phyloP scores from a whole-genome alignment of 1,140 invertebrate genomes.

The Drosophila kohkoa region DNA sequence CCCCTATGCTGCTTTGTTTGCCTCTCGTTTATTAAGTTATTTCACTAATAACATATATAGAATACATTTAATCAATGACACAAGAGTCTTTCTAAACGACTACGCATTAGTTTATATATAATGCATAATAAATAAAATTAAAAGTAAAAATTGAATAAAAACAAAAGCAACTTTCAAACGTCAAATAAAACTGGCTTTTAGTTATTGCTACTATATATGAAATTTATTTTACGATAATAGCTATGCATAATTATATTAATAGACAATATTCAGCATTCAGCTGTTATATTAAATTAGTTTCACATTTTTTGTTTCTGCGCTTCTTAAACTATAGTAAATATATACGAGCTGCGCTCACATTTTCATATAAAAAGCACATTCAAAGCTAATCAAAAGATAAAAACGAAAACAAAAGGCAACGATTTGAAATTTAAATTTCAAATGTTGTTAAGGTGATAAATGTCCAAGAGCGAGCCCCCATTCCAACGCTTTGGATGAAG shows the following conservation, averaged over 20 bases:
- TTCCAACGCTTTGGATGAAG: neutral
- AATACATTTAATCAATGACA: conserved; percentile 31
- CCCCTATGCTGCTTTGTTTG: neutral
- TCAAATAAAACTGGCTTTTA: conserved; percentile 10
- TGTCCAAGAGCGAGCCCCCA: conserved; percentile 30
- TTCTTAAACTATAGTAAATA: neutral
- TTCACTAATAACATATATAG: conserved; percentile 16
- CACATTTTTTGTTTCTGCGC: conserved; percentile 33
- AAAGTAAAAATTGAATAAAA: conserved; percentile 10
- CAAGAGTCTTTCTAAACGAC: conserved; percentile 2
- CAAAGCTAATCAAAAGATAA: conserved; percentile 5
- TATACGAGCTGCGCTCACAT: conserved; percentile 22
- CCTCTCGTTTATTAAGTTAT: conserved; percentile 11
- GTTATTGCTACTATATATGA: conserved; percentile 15
- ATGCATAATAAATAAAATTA: conserved; percentile 22
- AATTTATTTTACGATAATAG: conserved; percentile 46
- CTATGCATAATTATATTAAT: conserved; percentile 59
- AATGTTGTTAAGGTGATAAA: conserved; percentile 46
- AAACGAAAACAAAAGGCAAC: neutral
- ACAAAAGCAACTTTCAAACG: conserved; percentile 15
- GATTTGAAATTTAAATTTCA: conserved; percentile 41
- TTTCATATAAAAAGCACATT: conserved; percentile 54
- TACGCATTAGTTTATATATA: conserved; percentile 28
- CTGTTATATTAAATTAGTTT: conserved; percentile 61
- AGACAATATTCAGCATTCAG: conserved; percentile 35